Evolutionary conservation across 2,888 invertebrate species (phyloP).

Genomic region (Calliopum simillimum): DNA sequence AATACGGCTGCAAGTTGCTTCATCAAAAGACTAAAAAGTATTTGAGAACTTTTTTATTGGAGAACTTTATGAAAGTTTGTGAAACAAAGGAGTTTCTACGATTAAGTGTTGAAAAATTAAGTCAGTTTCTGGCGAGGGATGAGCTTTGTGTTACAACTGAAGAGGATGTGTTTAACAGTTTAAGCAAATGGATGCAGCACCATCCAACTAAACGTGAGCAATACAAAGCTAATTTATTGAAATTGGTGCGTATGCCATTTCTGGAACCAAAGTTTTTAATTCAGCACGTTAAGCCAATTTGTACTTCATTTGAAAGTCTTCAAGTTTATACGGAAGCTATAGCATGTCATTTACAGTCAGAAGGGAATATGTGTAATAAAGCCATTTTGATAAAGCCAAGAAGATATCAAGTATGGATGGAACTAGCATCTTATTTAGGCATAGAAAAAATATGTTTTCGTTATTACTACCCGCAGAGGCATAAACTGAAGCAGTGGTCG

Average conservation of each 20-base stretch:
- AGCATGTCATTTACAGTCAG: slow-evolving; percentile 91
- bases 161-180: slow-evolving; percentile 88
- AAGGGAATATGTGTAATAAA: too few relatives aligned
- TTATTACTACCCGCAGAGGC: slow-evolving; percentile 69
- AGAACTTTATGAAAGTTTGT: slow-evolving; percentile 83
- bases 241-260: slow-evolving; percentile 88
- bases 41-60: too few relatives aligned
- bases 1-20: slow-evolving; percentile 84
- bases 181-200: slow-evolving; percentile 89
- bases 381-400: slow-evolving; percentile 91
- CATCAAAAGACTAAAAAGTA: slow-evolving; percentile 85
- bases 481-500: slow-evolving; percentile 64
- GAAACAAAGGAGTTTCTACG: slow-evolving; percentile 65
- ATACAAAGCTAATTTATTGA: too few relatives aligned
- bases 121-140: slow-evolving; percentile 83
- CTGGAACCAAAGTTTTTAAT: slow-evolving; percentile 90
- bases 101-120: slow-evolving; percentile 80
- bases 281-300: slow-evolving; percentile 82
- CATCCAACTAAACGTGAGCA: slow-evolving; percentile 77
- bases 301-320: slow-evolving; percentile 80
- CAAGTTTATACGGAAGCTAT: slow-evolving; percentile 92
- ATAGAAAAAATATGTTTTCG: too few relatives aligned
- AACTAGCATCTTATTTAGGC: too few relatives aligned
- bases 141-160: slow-evolving; percentile 92
- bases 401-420: slow-evolving; percentile 68